Percentiles rank a stretch among this genome's conserved stretches.
phyloP scores from a whole-genome alignment of 2,797 vertebrate species.

The Myotis myotis region DNA sequence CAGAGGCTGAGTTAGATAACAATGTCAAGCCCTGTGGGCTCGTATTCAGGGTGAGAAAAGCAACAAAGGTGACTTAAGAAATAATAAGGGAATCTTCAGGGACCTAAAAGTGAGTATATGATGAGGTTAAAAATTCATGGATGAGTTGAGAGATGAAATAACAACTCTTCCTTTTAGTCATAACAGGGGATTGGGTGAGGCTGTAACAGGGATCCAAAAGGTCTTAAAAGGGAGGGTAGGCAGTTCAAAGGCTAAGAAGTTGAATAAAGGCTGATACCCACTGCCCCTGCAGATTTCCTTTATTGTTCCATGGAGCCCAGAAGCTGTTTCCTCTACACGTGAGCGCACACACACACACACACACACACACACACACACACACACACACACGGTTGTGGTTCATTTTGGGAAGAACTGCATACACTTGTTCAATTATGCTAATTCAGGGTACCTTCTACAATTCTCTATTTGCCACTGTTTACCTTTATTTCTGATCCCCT shows the following conservation, averaged over 20 bases:
- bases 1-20: not conserved
- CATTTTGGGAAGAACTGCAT: not conserved
- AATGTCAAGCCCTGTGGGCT: not conserved
- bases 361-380: too few species aligned
- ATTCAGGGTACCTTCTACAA: not conserved
- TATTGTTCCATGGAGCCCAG: not conserved
- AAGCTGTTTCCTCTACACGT: not conserved
- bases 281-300: not conserved
- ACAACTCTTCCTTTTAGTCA: not conserved
- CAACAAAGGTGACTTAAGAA: not conserved
- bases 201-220: not conserved
- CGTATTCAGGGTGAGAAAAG: not conserved
- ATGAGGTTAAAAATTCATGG: not conserved
- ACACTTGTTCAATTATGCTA: not conserved
- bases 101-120: not conserved
- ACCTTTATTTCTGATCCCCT: constrained; percentile 22
- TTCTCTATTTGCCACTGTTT: constrained; percentile 5
- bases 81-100: not conserved
- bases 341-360: too few species aligned
- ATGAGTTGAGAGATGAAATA: not conserved
- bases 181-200: not conserved
- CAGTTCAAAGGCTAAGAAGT: not conserved
- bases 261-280: not conserved
- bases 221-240: not conserved
- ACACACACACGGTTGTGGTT: not conserved